Evolutionary conservation across 2,888 invertebrate species (phyloP), one percentile per base, ranked within the genome.

Genomic region (Herminia tarsipennalis): DNA sequence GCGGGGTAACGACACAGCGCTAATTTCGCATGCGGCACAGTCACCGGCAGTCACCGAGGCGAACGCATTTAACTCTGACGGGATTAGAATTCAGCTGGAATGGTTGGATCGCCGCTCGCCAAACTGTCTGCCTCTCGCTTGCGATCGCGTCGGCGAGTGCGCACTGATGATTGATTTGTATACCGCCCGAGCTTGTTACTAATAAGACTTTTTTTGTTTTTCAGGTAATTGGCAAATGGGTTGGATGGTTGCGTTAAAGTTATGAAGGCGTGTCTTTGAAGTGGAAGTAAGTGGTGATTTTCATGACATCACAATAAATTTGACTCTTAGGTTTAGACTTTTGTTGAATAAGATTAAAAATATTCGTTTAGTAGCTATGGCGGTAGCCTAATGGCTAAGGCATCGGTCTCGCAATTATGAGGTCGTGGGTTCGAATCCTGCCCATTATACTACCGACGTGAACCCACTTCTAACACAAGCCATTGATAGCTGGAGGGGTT

Each of bases 91-190:
- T 30, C 27, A 41, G 76, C 69, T 61, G 78, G 67, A 66, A 67
- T 56, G 65, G 54, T 48, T 25, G 28, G 58, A 62, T 61, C 83
- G 83, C 80, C 84, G 58, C 63, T 61, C 83, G 83, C 80, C 84
- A 82, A 46, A 77, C 81, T 64, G 81, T 85, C 84, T 84, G 67
- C 68, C 56, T 56, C 55, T 58, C 53, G 67, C 40, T 22, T 36
- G 58, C 58, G 48, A 49, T 40, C 44, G 53, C 34, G 54, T 56
- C 42, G 33, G 28, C 51, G 54, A 48, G 46, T 44, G 28, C 50
- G 9, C 32, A 34, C 18, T 33, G 45, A 34, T 43, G 50, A 63
- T 47, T 47, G 55, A 60, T 41, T 52, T 36, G 40, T 37, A 35
- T 27, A 27, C 17, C 17, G 2, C 16, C 5, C 2, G 30, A 17